A percentile compares a stretch with the other conserved stretches of the same genome.
Conservation (phyloP, 2,797 vertebrate genomes). For the Sphaeramia orbicularis region DNA sequence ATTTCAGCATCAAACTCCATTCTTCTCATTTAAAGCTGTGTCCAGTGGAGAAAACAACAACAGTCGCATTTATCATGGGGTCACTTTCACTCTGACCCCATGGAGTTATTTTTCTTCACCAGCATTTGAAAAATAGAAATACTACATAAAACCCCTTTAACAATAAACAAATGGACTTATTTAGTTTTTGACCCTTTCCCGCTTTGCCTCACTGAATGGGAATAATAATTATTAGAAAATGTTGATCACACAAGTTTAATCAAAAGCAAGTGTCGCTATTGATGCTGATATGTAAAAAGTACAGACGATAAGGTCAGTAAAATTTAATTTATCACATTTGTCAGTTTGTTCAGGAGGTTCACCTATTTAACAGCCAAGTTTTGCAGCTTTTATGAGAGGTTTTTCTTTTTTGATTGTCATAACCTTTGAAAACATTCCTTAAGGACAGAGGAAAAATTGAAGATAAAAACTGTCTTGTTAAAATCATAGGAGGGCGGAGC, state of each 20-base stretch:
- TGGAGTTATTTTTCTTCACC: too few relatives aligned
- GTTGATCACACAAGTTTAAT: neutral
- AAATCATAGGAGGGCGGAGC: conserved; percentile 87
- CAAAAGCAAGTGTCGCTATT: neutral
- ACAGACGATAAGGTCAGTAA: neutral
- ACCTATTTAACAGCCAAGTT: too few relatives aligned
- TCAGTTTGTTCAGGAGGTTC: conserved; percentile 54
- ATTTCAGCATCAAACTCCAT: too few relatives aligned
- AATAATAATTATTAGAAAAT: neutral
- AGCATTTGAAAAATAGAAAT: too few relatives aligned
- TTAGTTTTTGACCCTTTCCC: neutral
- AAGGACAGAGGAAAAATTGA: conserved; percentile 2
- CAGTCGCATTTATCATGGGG: too few relatives aligned
- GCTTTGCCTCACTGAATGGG: neutral
- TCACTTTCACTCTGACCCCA: too few relatives aligned
- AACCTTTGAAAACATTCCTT: conserved; percentile 10
- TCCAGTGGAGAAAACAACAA: too few relatives aligned
- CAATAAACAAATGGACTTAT: too few relatives aligned
- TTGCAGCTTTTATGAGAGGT: too few relatives aligned
- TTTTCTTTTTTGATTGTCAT: conserved; percentile 13
- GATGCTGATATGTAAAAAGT: neutral
- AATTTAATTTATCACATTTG: neutral
- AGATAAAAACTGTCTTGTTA: conserved; percentile 5
- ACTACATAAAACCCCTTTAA: too few relatives aligned
- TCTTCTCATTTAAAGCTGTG: too few relatives aligned